Conservation (phyloP, 2,113 vertebrate genomes). For the Spilogale gracilis region DNA sequence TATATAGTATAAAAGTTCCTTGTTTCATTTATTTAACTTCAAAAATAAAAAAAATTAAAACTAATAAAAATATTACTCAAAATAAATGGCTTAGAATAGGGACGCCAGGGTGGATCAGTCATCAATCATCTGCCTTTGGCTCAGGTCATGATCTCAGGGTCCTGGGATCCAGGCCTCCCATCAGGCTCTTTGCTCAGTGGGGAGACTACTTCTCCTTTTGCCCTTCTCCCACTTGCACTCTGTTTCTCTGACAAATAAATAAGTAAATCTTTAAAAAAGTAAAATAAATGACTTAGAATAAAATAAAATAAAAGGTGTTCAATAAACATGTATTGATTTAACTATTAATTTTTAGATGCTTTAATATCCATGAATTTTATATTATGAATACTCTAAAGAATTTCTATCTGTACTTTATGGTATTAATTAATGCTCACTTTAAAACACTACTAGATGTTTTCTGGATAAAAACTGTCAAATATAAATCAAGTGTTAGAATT, state of each 20-base stretch:
- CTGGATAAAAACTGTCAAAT: neutral
- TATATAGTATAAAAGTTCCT: neutral
- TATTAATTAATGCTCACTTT: neutral
- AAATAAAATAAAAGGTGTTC: neutral
- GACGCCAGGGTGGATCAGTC: too few relatives aligned
- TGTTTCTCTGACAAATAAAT: neutral
- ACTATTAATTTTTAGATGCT: neutral
- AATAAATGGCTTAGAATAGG: neutral
- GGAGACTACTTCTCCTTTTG: too few relatives aligned
- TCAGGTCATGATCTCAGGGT: too few relatives aligned
- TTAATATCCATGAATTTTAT: slow-evolving; percentile 3
- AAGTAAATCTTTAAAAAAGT: neutral
- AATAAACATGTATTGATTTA: neutral
- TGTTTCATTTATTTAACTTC: neutral
- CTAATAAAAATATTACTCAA: neutral
- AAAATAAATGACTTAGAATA: neutral
- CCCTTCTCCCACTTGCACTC: too few relatives aligned
- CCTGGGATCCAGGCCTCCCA: too few relatives aligned
- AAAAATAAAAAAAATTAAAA: neutral
- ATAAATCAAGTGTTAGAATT: neutral
- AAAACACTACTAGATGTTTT: neutral
- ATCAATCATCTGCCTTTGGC: too few relatives aligned
- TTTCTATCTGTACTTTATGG: neutral
- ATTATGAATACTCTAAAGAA: neutral
- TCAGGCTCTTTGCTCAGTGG: too few relatives aligned